These are phyloP conservation scores for Pristionchus japonicus DNA, from an alignment of 2,888 invertebrate genomes.

Conservation along the genomic window DNA sequence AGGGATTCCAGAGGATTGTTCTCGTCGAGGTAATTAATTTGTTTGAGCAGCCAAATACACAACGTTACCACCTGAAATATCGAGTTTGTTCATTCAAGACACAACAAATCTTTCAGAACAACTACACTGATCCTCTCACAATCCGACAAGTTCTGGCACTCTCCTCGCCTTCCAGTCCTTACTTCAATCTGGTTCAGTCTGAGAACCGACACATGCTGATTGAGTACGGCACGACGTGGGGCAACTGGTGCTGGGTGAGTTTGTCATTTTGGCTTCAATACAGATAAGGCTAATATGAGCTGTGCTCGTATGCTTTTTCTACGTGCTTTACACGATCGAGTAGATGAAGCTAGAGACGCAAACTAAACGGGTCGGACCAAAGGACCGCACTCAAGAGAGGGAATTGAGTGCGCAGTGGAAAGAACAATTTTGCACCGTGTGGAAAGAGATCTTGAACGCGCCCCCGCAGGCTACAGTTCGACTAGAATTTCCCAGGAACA, in stretches of 20 bases:
- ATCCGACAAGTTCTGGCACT: not conserved
- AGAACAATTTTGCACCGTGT: not conserved
- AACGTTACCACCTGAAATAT: no score
- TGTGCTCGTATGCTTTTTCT: no score
- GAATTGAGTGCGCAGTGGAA: not conserved
- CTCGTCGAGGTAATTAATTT: not conserved
- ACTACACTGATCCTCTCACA: not conserved
- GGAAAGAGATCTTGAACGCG: no score
- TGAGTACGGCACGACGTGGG: slow-evolving; percentile 10
- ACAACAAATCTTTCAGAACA: not conserved
- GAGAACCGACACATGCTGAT: not conserved
- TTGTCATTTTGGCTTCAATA: no score
- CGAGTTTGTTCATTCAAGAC: no score
- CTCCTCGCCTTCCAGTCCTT: not conserved
- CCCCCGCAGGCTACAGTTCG: no score
- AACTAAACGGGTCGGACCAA: not conserved
- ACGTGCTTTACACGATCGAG: no score
- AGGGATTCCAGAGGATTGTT: not conserved
- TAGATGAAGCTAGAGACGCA: no score
- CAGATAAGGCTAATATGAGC: no score
- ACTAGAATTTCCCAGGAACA: no score
- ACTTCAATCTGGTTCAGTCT: not conserved
- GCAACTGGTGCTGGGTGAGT: not conserved
- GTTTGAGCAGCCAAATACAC: no score
- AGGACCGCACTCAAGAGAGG: not conserved